Evolutionary conservation across 2,888 invertebrate genomes (phyloP), one percentile per base, ranked within the genome.

Genomic region (Polydrusus cervinus): DNA sequence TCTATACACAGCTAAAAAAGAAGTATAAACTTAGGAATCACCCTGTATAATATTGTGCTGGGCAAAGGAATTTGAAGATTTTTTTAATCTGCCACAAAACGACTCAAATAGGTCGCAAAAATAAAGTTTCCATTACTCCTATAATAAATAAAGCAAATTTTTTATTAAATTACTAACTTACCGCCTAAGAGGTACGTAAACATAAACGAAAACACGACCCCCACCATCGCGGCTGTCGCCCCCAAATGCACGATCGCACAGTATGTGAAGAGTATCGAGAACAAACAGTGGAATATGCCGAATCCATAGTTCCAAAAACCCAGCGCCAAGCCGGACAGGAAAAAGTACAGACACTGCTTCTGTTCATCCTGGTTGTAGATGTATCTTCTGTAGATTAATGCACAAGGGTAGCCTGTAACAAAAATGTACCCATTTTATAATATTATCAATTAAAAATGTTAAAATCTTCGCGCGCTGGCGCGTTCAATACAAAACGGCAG

Each of bases 231-330:
- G 62, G 89, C 87, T 1, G 93, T 91, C 3, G 93, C 92, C 1
- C 93, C 92, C 65, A 94, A 85, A 0, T 91, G 67, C 73, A 88
- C 87, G 14, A 95, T 89, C 16, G 94, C 88, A 2, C 91, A 75
- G 86, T 94, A 96, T 14, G 95, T 93, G 45, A 92, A 89, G 20
- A 92, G 76, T 55, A 95, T 91, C 45, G 95, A 93, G 62, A 93
- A 85, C 0, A 93, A 84, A 69, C 95, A 94, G 87, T 98, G 97
- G 75, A 93, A 88, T 78, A 94, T 89, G 68, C 93, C 91, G 71
- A 87, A 83, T 45, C 97, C 97, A 89, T 95, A 97, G 86, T 97
- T 97, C 86, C 93, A 97, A 80, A 91, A 92, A 62, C 95, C 95
- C 79, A 97, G 88, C 1, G 90, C 87, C 6, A 96, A 84, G 13